These are phyloP conservation scores for Drosophila infuscata DNA, from an alignment of 2,888 invertebrate genomes.

Conservation along the genomic window DNA sequence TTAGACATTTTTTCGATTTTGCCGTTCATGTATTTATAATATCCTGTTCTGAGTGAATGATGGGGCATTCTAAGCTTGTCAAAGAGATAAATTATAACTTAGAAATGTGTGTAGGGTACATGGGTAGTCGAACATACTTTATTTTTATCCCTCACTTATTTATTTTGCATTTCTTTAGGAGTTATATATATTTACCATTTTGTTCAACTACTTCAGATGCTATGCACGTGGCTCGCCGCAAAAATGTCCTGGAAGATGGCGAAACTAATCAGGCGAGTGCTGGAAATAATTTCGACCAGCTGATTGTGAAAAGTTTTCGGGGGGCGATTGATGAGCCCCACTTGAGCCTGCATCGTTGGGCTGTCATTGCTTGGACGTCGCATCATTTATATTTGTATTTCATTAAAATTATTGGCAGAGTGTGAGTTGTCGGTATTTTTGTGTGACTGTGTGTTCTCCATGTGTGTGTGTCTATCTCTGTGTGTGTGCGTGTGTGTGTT, in stretches of 20 bases:
- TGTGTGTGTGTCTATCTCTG: constrained; percentile 3
- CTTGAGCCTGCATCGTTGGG: constrained; percentile 42
- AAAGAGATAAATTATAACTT: background rate
- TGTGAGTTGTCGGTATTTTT: constrained; percentile 10
- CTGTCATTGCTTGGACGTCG: constrained; percentile 68
- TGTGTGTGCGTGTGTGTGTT: constrained; percentile 7
- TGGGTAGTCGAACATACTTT: background rate
- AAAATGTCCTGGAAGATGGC: constrained; percentile 64
- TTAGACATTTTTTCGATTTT: constrained; percentile 46
- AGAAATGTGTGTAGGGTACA: background rate
- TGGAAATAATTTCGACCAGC: constrained; percentile 69
- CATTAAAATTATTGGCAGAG: constrained; percentile 74
- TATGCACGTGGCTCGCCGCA: constrained; percentile 68
- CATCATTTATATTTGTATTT: constrained; percentile 79
- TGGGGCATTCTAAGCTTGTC: constrained; percentile 3
- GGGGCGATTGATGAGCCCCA: constrained; percentile 68
- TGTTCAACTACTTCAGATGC: constrained; percentile 66
- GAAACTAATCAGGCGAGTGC: constrained; percentile 73
- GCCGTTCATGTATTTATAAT: constrained; percentile 31
- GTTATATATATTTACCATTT: constrained; percentile 23
- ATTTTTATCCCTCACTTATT: constrained; percentile 28
- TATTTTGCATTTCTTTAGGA: constrained; percentile 61
- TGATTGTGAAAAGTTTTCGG: constrained; percentile 54
- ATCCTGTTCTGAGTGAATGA: background rate
- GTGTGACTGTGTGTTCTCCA: constrained; percentile 1